A percentile compares a stretch with the other conserved stretches of the same genome.
Evolutionary conservation across 2,113 vertebrate genomes (phyloP).

Genomic region (Phylloscopus trochiloides): DNA sequence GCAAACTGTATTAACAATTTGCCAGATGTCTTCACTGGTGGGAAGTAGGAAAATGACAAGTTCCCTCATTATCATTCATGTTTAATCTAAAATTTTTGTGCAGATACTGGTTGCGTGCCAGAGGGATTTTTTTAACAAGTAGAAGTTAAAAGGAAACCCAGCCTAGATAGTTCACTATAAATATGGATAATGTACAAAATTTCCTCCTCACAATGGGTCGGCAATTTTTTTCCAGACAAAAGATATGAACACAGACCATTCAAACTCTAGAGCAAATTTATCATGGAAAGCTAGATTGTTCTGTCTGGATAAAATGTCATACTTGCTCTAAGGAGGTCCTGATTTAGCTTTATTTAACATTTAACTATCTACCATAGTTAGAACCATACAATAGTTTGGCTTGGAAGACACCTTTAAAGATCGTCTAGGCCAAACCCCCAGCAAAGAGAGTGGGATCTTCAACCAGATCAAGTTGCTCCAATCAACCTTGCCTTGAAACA

Average conservation of each 20-base stretch:
- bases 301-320: neutral
- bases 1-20: neutral
- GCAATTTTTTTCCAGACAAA: neutral
- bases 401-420: neutral
- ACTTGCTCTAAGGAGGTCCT: neutral
- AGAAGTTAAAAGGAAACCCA: neutral
- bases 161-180: neutral
- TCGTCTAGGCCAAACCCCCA: neutral
- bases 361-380: neutral
- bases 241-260: neutral
- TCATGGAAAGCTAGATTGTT: neutral
- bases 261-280: neutral
- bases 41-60: neutral
- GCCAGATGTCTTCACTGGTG: neutral
- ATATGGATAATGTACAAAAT: neutral
- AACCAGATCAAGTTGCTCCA: neutral
- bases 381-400: neutral
- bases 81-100: neutral
- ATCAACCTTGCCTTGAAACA: neutral
- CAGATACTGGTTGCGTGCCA: neutral
- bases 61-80: neutral
- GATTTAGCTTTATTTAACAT: neutral
- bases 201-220: neutral
- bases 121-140: neutral
- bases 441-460: neutral